phyloP scores from a whole-genome alignment of 2,797 vertebrate genomes.

The Thripadectes ignobilis region DNA sequence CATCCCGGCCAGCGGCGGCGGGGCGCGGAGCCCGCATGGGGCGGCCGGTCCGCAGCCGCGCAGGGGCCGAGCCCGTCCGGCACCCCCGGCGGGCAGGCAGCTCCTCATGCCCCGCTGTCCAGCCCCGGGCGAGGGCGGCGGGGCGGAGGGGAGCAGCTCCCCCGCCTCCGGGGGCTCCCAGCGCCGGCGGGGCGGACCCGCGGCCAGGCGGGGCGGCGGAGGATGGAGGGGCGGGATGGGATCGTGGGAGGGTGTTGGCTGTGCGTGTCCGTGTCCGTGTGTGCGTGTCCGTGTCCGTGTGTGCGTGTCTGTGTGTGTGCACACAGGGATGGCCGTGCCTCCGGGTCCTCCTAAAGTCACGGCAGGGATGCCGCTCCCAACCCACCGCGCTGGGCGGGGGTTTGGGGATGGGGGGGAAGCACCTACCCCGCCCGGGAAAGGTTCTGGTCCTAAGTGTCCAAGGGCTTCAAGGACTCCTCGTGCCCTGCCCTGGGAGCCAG shows the following conservation, averaged over 20 bases:
- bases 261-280: too few relatives aligned
- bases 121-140: not conserved
- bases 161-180: not conserved
- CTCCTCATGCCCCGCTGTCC: not conserved
- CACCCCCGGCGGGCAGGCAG: not conserved
- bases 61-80: not conserved
- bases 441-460: not conserved
- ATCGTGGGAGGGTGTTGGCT: too few relatives aligned
- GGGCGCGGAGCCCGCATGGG: not conserved
- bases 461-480: not conserved
- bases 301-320: too few relatives aligned
- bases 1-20: not conserved
- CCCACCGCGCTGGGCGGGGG: not conserved
- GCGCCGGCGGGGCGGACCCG: not conserved
- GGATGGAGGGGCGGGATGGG: too few relatives aligned
- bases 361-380: accelerated
- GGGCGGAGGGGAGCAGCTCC: not conserved
- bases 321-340: accelerated
- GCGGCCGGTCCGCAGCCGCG: not conserved
- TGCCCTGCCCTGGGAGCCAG: not conserved
- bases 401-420: too few relatives aligned
- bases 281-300: too few relatives aligned
- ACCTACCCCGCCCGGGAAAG: too few relatives aligned
- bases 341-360: accelerated
- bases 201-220: not conserved